These are phyloP conservation scores for Muscicapa comitata DNA, from an alignment of 2,797 vertebrate species.

Conservation along the genomic window DNA sequence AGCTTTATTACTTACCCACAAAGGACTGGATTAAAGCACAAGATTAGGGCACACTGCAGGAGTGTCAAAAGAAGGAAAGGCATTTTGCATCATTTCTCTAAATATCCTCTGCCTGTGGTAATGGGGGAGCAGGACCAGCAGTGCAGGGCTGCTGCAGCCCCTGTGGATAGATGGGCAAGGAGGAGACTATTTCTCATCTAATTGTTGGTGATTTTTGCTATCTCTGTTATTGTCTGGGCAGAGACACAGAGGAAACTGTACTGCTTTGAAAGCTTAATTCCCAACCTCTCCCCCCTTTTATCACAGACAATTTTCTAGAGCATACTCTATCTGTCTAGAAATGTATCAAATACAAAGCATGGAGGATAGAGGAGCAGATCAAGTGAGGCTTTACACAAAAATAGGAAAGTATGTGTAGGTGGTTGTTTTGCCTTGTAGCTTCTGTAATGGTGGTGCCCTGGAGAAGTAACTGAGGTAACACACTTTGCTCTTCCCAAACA, in stretches of 20 bases:
- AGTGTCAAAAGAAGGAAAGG: not conserved
- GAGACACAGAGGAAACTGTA: not conserved
- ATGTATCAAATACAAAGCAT: not conserved
- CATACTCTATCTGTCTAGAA: not conserved
- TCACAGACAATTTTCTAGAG: not conserved
- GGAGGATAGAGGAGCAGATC: not conserved
- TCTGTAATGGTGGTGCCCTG: not conserved
- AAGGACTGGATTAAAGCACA: not conserved
- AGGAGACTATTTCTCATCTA: not conserved
- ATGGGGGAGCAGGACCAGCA: not conserved
- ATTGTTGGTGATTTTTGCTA: not conserved
- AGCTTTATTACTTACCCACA: not conserved
- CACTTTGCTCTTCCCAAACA: fast-evolving
- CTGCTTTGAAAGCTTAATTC: not conserved
- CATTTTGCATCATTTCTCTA: not conserved
- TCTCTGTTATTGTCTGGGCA: not conserved
- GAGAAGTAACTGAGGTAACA: not conserved
- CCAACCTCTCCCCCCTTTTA: not conserved
- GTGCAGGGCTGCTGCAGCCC: not conserved
- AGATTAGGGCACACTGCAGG: not conserved
- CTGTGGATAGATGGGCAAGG: not conserved
- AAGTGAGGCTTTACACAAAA: not conserved
- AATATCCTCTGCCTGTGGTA: fast-evolving
- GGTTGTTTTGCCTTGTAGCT: not conserved
- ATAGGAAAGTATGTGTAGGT: not conserved